Base-by-base conservation (phyloP, 2,113 vertebrate species). In the Chelonoidis abingdonii region DNA sequence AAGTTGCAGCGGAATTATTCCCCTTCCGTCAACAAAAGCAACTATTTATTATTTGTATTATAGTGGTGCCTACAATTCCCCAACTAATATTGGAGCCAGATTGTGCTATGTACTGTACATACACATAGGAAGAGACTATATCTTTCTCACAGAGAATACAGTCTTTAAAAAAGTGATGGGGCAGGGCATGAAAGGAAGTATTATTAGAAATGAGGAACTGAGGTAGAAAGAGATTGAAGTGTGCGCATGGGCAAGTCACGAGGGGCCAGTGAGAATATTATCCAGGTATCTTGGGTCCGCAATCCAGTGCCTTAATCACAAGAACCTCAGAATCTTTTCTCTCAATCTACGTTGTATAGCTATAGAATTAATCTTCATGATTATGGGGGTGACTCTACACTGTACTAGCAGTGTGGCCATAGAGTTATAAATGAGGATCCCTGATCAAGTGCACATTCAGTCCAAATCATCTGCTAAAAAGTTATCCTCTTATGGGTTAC, bases 361-460 rank as follows among this genome's bases (percentile, higher is more conserved):
- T n/a, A 53, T 24, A 53, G 80, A 97, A 97, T 95, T 95, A 95
- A 96, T 96, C 87, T 94, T 53, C 50, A 25, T 59, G 92, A 95
- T 92, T 93, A 88, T 75, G 94, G 93, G 56, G 35, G 14, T 95
- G 92, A 91, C 84, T 94, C 95, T 87, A 87, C 22, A 69, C 87
- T 53, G 89, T 0, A 29, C 92, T 80, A 95, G 78, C 0, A 89
- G 50, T 8, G 1, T 31, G 50, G 84, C 59, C 76, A 86, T 35
- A 80, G 83, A 53, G 87, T 96, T 97, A 95, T 95, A 95, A 97
- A 97, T 95, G 87, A 96, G 65, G 87, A 93, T 78, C 81, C 31
- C 89, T 94, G 95, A 96, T 97, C 95, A 97, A 98, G 92, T 93
- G 90, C 90, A 95, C 31, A 87, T 95, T 96, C 92, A 95, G 95